Conservation (phyloP, 1,140 invertebrate genomes). For the Myzus persicae region DNA sequence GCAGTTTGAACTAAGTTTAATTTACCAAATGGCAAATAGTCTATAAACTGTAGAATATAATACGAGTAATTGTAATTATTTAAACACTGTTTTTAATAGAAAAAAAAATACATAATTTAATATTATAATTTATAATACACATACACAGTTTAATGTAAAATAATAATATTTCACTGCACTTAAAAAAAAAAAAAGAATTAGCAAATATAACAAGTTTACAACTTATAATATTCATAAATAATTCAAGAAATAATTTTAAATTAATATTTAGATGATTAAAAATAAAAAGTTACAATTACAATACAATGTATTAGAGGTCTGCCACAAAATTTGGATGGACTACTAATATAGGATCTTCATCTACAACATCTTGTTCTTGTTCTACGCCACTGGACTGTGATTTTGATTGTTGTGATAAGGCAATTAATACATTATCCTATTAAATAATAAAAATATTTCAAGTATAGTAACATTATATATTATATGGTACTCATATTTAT, state of each 20-base stretch:
- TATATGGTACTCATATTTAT: not conserved
- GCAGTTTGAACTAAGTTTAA: not conserved
- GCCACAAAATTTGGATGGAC: slow-evolving; percentile 54
- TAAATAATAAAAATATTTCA: slow-evolving; percentile 1
- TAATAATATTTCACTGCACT: not conserved
- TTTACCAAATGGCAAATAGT: not conserved
- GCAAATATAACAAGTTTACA: not conserved
- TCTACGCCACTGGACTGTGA: not conserved
- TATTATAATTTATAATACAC: not conserved
- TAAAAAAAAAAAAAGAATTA: not conserved
- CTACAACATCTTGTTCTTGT: slow-evolving; percentile 28
- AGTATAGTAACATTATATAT: not conserved
- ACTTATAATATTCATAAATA: not conserved
- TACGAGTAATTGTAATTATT: not conserved
- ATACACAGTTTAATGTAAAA: not conserved
- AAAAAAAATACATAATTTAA: not conserved
- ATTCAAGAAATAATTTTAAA: not conserved
- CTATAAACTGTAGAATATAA: not conserved
- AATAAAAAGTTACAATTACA: not conserved
- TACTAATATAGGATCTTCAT: slow-evolving; percentile 52
- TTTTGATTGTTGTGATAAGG: slow-evolving; percentile 31
- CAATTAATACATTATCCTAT: slow-evolving; percentile 57
- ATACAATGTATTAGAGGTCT: not conserved
- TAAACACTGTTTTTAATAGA: not conserved
- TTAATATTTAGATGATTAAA: not conserved